A percentile compares a stretch with the other conserved stretches of the same genome.
phyloP scores from a whole-genome alignment of 1,140 invertebrate species.

The Venustaconcha ellipsiformis region DNA sequence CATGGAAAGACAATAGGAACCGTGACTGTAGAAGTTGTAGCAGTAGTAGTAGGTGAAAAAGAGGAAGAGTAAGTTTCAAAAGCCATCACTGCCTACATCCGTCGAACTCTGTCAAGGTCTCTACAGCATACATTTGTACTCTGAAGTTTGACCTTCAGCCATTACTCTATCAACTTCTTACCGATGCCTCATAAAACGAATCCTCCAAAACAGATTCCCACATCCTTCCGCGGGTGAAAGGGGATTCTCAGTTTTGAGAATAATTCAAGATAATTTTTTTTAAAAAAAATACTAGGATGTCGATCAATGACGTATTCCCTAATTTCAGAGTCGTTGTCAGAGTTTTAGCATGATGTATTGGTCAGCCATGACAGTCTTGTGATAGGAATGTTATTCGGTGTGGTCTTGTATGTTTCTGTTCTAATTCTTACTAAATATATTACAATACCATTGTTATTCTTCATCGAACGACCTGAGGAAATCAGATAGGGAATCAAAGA shows the following conservation, averaged over 20 bases:
- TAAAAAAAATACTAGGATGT: slow-evolving; percentile 63
- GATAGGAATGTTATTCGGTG: slow-evolving; percentile 66
- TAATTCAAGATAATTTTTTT: slow-evolving; percentile 67
- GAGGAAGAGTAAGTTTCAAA: background rate
- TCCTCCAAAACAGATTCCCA: slow-evolving; percentile 66
- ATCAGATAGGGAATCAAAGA: slow-evolving; percentile 29
- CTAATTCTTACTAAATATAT: slow-evolving; percentile 97
- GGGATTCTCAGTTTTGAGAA: slow-evolving; percentile 66
- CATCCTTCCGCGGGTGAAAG: slow-evolving; percentile 66
- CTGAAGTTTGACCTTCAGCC: slow-evolving; percentile 67
- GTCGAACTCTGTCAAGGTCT: slow-evolving; percentile 63
- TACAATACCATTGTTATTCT: slow-evolving; percentile 76
- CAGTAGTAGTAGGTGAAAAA: background rate
- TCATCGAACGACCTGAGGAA: slow-evolving; percentile 20
- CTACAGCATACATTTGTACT: slow-evolving; percentile 62
- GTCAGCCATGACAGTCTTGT: slow-evolving; percentile 65
- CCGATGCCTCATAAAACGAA: slow-evolving; percentile 69
- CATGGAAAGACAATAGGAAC: no score
- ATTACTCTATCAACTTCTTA: slow-evolving; percentile 68
- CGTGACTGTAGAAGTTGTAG: background rate
- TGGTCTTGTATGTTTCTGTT: slow-evolving; percentile 90
- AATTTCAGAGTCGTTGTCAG: slow-evolving; percentile 61
- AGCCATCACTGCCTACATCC: slow-evolving; percentile 32
- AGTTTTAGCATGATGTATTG: slow-evolving; percentile 56
- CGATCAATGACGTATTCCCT: slow-evolving; percentile 69